These are phyloP conservation scores for Nymphalis c-album DNA, from an alignment of 2,888 invertebrate genomes.

Conservation along the genomic window DNA sequence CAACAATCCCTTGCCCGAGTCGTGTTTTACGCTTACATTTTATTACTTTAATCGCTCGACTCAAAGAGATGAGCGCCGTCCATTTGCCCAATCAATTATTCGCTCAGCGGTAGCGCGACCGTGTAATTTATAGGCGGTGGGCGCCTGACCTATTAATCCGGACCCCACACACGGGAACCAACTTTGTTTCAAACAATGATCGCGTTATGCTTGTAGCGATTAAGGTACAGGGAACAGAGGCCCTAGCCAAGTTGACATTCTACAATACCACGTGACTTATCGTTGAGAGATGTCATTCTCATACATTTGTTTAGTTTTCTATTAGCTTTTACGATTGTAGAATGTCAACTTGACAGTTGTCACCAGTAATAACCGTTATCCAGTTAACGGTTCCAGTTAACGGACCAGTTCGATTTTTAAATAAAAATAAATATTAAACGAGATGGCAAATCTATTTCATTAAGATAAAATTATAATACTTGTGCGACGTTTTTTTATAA, in stretches of 20 bases:
- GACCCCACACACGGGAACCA: slow-evolving; percentile 3
- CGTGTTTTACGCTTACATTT: slow-evolving; percentile 21
- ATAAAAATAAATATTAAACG: background rate
- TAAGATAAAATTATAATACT: no score
- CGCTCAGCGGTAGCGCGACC: slow-evolving; percentile 52
- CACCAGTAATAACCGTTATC: background rate
- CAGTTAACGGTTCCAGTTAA: no score
- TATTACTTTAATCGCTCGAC: slow-evolving; percentile 39
- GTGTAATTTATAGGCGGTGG: slow-evolving; percentile 54
- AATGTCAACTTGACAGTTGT: no score
- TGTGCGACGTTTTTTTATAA: no score
- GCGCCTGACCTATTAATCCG: slow-evolving; percentile 55
- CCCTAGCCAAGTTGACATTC: no score
- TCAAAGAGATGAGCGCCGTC: slow-evolving; percentile 42
- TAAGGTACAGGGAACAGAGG: background rate
- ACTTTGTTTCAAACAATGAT: slow-evolving; percentile 24
- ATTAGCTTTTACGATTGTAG: no score
- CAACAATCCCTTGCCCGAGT: slow-evolving; percentile 3
- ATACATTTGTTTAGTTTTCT: no score
- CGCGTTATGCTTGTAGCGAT: slow-evolving; percentile 1
- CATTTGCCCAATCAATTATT: slow-evolving; percentile 72
- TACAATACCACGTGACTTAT: no score
- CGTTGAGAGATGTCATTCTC: no score
- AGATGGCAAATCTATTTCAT: no score
- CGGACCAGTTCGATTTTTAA: background rate